These are phyloP conservation scores for Apodemia duryi DNA, from an alignment of 2,888 invertebrate species.

Conservation along the genomic window DNA sequence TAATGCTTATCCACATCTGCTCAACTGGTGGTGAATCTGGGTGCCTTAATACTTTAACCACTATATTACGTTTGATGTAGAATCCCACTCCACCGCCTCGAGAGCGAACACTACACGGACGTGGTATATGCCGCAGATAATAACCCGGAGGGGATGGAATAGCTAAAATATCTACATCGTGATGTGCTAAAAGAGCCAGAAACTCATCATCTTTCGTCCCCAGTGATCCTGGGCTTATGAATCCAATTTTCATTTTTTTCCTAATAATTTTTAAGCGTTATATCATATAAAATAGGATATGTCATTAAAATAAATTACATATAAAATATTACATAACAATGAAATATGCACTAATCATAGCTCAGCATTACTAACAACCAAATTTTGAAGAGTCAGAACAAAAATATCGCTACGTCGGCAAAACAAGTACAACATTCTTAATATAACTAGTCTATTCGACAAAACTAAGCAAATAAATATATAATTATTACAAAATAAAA, in stretches of 20 bases:
- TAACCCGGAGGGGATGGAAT: not conserved
- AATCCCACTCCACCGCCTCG: not conserved
- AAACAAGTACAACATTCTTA: too few species aligned
- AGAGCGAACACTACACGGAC: not conserved
- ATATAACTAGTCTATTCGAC: too few species aligned
- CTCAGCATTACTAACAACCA: too few species aligned
- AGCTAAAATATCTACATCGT: not conserved
- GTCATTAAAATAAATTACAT: too few species aligned
- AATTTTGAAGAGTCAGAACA: too few species aligned
- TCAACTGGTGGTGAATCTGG: not conserved
- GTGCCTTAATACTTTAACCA: not conserved
- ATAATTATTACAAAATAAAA: too few species aligned
- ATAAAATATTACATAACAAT: too few species aligned
- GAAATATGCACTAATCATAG: too few species aligned
- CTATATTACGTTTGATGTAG: not conserved
- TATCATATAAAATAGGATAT: not conserved
- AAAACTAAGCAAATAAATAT: too few species aligned
- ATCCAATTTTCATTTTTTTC: not conserved
- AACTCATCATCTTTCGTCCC: not conserved
- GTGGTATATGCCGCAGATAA: conserved; percentile 1
- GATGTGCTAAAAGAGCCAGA: not conserved
- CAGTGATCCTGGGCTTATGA: not conserved
- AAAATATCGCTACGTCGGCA: too few species aligned
- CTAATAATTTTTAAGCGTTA: not conserved
- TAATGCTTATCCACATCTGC: not conserved